These are phyloP conservation scores for Alouatta palliata DNA, from an alignment of 2,113 vertebrate genomes.

Conservation along the genomic window DNA sequence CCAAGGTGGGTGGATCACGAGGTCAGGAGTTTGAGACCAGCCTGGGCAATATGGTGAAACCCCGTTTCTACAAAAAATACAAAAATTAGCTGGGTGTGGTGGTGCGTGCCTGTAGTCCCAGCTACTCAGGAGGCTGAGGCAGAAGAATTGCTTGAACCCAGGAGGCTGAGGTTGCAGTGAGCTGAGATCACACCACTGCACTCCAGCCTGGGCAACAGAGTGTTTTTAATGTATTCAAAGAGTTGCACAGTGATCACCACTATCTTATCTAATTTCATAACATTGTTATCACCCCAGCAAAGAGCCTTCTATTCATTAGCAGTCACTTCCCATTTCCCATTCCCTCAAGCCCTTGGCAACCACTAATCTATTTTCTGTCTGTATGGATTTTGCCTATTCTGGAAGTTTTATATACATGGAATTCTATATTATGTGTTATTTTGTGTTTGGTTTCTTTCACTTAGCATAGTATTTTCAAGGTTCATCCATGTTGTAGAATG, in stretches of 20 bases:
- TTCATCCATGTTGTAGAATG: background rate
- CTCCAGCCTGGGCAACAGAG: no score
- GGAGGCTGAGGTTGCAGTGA: no score
- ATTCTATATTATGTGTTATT: background rate
- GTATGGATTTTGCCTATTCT: background rate
- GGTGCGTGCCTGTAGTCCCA: no score
- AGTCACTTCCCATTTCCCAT: background rate
- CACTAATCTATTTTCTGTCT: background rate
- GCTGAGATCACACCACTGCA: no score
- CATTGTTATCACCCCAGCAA: background rate
- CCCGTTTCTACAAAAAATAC: no score
- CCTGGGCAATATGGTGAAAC: no score
- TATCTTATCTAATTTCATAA: background rate
- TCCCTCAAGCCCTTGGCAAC: background rate
- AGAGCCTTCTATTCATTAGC: background rate
- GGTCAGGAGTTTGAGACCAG: no score
- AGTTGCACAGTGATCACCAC: background rate
- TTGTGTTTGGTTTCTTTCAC: background rate
- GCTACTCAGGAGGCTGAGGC: no score
- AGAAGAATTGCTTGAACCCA: no score
- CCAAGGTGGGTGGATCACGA: no score
- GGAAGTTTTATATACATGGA: background rate
- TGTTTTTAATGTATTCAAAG: conserved; percentile 3
- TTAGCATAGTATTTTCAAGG: background rate
- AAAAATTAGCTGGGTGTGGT: no score